Conservation (phyloP, 2,888 invertebrate species). For the Cerastis rubricosa region DNA sequence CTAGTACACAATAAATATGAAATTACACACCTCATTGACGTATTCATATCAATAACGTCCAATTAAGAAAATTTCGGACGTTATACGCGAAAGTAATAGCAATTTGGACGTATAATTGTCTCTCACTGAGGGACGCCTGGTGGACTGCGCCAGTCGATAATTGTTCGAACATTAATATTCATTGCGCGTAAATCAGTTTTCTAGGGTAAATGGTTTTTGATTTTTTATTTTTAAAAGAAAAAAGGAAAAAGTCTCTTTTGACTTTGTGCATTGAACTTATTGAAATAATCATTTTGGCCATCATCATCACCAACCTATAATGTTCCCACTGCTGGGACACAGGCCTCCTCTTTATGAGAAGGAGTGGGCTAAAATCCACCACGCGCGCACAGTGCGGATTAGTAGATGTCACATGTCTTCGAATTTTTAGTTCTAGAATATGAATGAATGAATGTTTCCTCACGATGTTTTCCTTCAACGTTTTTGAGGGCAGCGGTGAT, state of each 20-base stretch:
- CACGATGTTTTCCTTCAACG: too few species aligned
- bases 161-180: conserved; percentile 67
- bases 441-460: too few species aligned
- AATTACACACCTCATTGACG: conserved; percentile 39
- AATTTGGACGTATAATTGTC: conserved; percentile 66
- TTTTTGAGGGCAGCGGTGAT: too few species aligned
- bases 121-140: conserved; percentile 49
- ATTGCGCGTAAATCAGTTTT: conserved; percentile 67
- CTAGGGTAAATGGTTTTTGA: conserved; percentile 48
- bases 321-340: too few species aligned
- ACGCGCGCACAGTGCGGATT: too few species aligned
- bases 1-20: conserved; percentile 24
- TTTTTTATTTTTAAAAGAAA: conserved; percentile 25
- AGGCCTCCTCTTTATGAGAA: too few species aligned
- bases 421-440: too few species aligned
- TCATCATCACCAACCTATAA: too few species aligned
- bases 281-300: conserved; percentile 10
- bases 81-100: conserved; percentile 58
- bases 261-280: conserved; percentile 2
- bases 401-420: too few species aligned
- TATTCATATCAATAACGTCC: conserved; percentile 60
- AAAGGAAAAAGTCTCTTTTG: neutral
- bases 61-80: conserved; percentile 53
- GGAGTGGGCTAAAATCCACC: too few species aligned
- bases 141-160: conserved; percentile 61